A percentile compares a stretch with the other conserved stretches of the same genome.
Conservation (phyloP, 2,113 vertebrate species). For the Lagopus leucura region DNA sequence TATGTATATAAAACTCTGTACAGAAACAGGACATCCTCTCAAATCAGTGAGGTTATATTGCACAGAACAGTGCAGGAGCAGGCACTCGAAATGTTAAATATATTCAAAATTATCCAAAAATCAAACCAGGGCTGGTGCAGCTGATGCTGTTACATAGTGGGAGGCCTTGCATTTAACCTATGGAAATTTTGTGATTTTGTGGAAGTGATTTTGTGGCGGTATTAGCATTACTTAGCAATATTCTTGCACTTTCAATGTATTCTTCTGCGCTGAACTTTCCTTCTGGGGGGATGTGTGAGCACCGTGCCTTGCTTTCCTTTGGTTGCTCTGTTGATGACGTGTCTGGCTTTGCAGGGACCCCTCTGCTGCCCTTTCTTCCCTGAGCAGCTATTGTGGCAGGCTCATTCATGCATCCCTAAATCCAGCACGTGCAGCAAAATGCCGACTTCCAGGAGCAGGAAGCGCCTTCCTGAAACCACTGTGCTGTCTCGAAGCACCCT, state of each 20-base stretch:
- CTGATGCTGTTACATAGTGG: background rate
- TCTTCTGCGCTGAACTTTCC: background rate
- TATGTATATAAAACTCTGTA: background rate
- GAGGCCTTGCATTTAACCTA: background rate
- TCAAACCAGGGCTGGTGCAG: background rate
- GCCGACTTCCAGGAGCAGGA: slow-evolving; percentile 27
- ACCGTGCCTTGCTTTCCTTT: background rate
- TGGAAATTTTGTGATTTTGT: background rate
- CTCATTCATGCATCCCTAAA: slow-evolving; percentile 58
- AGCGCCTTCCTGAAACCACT: background rate
- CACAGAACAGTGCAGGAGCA: background rate
- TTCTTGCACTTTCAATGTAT: background rate
- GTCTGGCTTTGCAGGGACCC: background rate
- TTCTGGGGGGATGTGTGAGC: background rate
- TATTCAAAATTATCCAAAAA: background rate
- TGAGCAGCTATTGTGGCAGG: background rate
- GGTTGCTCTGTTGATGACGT: background rate
- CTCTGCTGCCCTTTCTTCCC: slow-evolving; percentile 22
- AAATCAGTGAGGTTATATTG: background rate
- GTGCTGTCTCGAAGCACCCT: background rate
- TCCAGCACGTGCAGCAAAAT: slow-evolving; percentile 42
- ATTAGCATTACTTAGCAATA: background rate
- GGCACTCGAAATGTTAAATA: background rate
- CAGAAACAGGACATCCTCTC: background rate
- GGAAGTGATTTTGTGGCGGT: background rate